A percentile compares a stretch with the other conserved stretches of the same genome.
These are phyloP conservation scores for Platygyra sinensis DNA, from an alignment of 64 coral and sea anemone genomes.

Conservation along the genomic window DNA sequence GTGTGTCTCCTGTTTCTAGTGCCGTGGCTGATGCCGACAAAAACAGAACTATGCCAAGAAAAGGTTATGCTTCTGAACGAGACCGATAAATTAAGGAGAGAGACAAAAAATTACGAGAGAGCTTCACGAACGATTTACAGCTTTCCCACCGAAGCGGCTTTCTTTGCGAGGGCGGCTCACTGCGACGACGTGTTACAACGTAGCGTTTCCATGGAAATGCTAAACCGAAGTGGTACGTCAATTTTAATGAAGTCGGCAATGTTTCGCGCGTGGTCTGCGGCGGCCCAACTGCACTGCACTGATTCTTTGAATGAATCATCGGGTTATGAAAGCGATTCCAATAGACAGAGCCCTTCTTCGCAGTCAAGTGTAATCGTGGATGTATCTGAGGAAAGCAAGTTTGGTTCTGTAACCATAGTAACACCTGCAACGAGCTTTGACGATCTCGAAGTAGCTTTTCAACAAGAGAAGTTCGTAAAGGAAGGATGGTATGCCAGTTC, in stretches of 20 bases:
- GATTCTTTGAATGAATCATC: conserved; percentile 15
- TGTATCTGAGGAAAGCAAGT: background rate
- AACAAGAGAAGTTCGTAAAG: background rate
- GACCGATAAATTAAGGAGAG: background rate
- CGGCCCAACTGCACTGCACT: conserved; percentile 1
- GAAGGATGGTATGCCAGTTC: background rate
- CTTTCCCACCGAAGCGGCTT: background rate
- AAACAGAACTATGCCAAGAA: conserved; percentile 21
- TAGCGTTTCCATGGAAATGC: conserved; percentile 11
- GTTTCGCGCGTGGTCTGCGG: conserved; percentile 26
- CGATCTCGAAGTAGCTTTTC: background rate
- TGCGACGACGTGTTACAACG: background rate
- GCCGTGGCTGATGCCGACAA: conserved; percentile 46
- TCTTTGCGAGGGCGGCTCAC: background rate
- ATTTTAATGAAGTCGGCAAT: conserved; percentile 23
- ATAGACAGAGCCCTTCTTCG: background rate
- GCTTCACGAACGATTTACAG: background rate
- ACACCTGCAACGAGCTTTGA: conserved; percentile 31
- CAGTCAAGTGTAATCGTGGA: background rate
- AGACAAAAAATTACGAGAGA: background rate
- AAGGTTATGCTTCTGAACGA: background rate
- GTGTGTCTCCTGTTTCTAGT: conserved; percentile 70
- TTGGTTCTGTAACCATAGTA: background rate
- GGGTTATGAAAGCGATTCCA: conserved; percentile 10
- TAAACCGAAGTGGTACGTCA: background rate